Conservation (phyloP, 2,888 invertebrate species). For the Gryllus longicercus region DNA sequence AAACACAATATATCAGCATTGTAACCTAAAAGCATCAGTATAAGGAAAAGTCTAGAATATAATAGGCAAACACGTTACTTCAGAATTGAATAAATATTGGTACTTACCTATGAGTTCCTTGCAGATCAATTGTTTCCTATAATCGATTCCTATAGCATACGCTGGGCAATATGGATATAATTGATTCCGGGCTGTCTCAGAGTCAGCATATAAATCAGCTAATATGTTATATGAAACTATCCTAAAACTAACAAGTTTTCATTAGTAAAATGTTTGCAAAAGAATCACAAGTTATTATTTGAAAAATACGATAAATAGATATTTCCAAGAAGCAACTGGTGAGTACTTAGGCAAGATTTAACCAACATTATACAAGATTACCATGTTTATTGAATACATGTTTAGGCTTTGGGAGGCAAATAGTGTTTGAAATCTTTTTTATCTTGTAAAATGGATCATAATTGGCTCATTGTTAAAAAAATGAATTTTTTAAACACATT, state of each 20-base stretch:
- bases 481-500: no score
- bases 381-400: no score
- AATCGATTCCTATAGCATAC: constrained; percentile 76
- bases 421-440: no score
- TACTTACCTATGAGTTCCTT: constrained; percentile 73
- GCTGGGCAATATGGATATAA: constrained; percentile 83
- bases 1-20: constrained; percentile 86
- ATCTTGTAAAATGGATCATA: no score
- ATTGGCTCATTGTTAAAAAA: no score
- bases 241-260: constrained; percentile 60
- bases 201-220: constrained; percentile 87
- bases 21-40: constrained; percentile 59
- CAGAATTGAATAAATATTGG: no score
- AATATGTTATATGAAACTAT: constrained; percentile 86
- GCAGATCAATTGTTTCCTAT: constrained; percentile 78
- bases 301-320: background rate
- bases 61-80: background rate
- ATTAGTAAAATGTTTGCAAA: background rate
- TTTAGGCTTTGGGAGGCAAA: no score
- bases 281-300: background rate
- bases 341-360: no score
- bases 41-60: background rate
- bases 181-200: constrained; percentile 67
- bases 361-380: no score
- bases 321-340: background rate